These are phyloP conservation scores for Scyliorhinus canicula DNA, from an alignment of 2,797 vertebrate genomes.

Conservation along the genomic window DNA sequence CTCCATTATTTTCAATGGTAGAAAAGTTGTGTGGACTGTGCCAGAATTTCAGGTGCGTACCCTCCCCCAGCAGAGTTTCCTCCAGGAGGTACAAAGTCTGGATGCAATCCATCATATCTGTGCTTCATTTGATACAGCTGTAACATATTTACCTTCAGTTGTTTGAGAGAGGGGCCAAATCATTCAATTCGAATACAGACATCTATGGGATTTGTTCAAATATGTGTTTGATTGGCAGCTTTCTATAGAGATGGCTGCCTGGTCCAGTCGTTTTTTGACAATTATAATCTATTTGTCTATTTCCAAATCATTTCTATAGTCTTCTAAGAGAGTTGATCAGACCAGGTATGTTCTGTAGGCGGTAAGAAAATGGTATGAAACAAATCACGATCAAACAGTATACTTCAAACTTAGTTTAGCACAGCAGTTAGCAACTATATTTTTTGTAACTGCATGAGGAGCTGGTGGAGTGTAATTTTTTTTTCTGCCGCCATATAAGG, in stretches of 20 bases:
- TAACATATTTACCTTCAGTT: not conserved
- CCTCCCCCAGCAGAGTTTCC: not conserved
- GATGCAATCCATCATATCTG: not conserved
- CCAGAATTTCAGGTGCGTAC: not conserved
- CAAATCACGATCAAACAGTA: not conserved
- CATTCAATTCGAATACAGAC: not conserved
- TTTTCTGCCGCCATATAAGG: not conserved
- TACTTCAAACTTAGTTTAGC: not conserved
- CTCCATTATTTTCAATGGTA: not conserved
- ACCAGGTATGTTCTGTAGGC: not conserved
- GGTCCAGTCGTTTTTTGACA: not conserved
- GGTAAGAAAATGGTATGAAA: not conserved
- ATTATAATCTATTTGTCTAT: not conserved
- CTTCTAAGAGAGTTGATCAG: not conserved
- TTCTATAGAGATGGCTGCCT: too few species aligned
- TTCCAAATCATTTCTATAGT: too few species aligned
- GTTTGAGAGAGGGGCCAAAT: not conserved
- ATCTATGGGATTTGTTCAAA: not conserved
- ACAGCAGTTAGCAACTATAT: not conserved
- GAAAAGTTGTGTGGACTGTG: not conserved
- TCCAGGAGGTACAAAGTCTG: not conserved
- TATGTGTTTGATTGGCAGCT: too few species aligned
- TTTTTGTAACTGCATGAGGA: not conserved
- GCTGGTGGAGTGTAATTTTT: not conserved
- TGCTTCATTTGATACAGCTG: not conserved